Percentiles rank a stretch among this genome's conserved stretches.
Evolutionary conservation across 1,140 invertebrate species (phyloP).

Genomic region (Telenomus remus): DNA sequence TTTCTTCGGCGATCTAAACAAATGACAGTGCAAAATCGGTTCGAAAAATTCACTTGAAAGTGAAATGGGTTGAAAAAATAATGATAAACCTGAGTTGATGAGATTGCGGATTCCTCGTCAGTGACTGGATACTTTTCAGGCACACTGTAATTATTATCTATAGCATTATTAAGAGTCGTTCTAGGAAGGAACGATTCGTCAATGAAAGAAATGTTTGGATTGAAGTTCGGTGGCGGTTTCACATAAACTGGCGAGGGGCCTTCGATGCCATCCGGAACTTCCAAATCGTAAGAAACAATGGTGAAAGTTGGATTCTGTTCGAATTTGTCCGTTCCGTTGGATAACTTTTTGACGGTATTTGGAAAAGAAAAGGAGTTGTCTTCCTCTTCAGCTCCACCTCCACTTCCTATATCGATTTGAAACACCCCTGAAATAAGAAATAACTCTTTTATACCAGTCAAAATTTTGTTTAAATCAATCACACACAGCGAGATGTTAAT

Average conservation of each 20-base stretch:
- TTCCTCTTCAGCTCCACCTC: constrained; percentile 44
- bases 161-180: constrained; percentile 23
- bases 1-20: constrained; percentile 10
- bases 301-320: constrained; percentile 66
- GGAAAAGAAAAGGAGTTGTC: constrained; percentile 26
- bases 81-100: constrained; percentile 20
- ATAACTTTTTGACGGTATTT: constrained; percentile 2
- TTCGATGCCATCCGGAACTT: constrained; percentile 77
- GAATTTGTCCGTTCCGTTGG: constrained; percentile 35
- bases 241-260: constrained; percentile 75
- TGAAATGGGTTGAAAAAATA: constrained; percentile 14
- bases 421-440: constrained; percentile 40
- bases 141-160: constrained; percentile 27
- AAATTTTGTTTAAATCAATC: no score
- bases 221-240: constrained; percentile 64
- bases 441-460: not conserved
- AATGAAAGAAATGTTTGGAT: constrained; percentile 18
- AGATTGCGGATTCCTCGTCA: constrained; percentile 10
- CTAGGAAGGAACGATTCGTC: constrained; percentile 3
- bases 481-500: no score
- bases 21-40: no score
- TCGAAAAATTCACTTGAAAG: no score
- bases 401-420: constrained; percentile 58
- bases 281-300: constrained; percentile 77
- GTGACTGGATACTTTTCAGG: constrained; percentile 30